A percentile compares a stretch with the other conserved stretches of the same genome.
Conservation (phyloP, 2,888 invertebrate genomes). For the Prostheceraeus crozeri region DNA sequence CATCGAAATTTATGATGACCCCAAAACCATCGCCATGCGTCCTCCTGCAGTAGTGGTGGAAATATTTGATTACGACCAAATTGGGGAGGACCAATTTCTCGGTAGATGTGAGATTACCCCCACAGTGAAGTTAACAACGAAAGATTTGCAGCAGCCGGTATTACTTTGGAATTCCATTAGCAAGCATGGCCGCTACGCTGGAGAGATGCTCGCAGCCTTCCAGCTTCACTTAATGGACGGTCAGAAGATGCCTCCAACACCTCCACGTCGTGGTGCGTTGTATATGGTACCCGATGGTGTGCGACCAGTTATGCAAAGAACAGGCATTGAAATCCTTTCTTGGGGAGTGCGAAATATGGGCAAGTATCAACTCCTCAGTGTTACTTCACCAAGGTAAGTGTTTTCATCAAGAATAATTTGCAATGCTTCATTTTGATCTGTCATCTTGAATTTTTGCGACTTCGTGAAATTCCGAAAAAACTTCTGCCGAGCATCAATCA, state of each 20-base stretch:
- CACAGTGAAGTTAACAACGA: slow-evolving; percentile 20
- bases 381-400: slow-evolving; percentile 75
- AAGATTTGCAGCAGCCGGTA: slow-evolving; percentile 44
- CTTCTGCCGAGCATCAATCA: no score
- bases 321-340: slow-evolving; percentile 67
- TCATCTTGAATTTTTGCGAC: no score
- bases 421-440: no score
- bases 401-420: no score
- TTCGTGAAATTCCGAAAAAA: no score
- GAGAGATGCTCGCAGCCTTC: slow-evolving; percentile 58
- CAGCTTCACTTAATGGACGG: slow-evolving; percentile 55
- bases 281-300: slow-evolving; percentile 58
- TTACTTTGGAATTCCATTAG: slow-evolving; percentile 56
- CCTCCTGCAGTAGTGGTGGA: slow-evolving; percentile 57
- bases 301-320: slow-evolving; percentile 57
- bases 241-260: slow-evolving; percentile 55
- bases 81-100: slow-evolving; percentile 37
- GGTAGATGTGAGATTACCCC: slow-evolving; percentile 29
- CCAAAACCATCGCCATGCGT: slow-evolving; percentile 47
- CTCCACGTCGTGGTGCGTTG: slow-evolving; percentile 50
- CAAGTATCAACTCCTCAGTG: slow-evolving; percentile 71
- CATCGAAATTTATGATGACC: slow-evolving; percentile 54
- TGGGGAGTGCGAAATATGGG: slow-evolving; percentile 86
- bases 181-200: slow-evolving; percentile 49
- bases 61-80: slow-evolving; percentile 57